A percentile compares a stretch with the other conserved stretches of the same genome.
phyloP scores from a whole-genome alignment of 2,888 invertebrate genomes.

The Sinodicranocentrus sp. region DNA sequence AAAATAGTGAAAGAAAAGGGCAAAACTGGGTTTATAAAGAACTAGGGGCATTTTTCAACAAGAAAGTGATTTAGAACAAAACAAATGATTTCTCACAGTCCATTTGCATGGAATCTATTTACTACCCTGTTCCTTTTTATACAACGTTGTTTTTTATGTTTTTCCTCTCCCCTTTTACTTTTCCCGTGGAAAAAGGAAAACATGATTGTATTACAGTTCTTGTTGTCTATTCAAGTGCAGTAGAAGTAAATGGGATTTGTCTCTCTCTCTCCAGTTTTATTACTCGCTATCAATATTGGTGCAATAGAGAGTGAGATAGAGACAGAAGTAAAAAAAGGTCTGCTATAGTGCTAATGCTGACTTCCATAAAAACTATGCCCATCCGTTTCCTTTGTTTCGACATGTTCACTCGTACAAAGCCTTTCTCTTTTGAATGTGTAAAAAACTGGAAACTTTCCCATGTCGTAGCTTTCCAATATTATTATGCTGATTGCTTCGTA shows the following conservation, averaged over 20 bases:
- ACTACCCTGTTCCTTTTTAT: too few relatives aligned
- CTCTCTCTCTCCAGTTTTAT: constrained; percentile 36
- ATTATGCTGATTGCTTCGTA: background rate
- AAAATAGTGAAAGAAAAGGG: constrained; percentile 44
- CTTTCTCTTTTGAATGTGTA: too few relatives aligned
- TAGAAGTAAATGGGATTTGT: constrained; percentile 48
- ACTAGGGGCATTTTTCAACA: constrained; percentile 43
- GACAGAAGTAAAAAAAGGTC: too few relatives aligned
- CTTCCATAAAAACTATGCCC: too few relatives aligned
- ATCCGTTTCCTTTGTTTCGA: too few relatives aligned
- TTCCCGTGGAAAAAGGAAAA: constrained; percentile 16
- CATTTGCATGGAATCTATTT: constrained; percentile 67
- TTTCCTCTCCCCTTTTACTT: constrained; percentile 28
- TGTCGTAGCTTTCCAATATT: constrained; percentile 2
- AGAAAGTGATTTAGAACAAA: constrained; percentile 68
- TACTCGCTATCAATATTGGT: constrained; percentile 34
- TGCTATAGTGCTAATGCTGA: too few relatives aligned
- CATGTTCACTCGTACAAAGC: too few relatives aligned
- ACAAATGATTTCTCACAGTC: constrained; percentile 69
- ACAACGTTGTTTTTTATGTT: constrained; percentile 39
- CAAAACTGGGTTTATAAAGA: background rate
- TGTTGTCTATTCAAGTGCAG: constrained; percentile 14
- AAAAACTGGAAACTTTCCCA: too few relatives aligned
- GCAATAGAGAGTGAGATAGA: too few relatives aligned
- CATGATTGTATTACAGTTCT: constrained; percentile 34